phyloP scores from a whole-genome alignment of 2,888 invertebrate genomes.

The Conus canariensis region DNA sequence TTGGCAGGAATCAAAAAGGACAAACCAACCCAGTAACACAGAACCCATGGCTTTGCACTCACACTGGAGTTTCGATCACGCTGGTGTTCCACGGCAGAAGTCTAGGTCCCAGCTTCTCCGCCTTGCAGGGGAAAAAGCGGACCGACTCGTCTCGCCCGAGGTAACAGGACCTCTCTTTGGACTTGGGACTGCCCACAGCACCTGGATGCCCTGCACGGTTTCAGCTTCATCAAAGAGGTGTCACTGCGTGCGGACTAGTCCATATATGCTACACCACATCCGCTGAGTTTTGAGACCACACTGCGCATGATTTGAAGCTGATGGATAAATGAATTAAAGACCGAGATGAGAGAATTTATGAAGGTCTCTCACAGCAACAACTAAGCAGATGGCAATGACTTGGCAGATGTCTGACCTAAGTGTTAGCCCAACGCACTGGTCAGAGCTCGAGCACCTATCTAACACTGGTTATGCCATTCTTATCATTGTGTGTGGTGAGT shows the following conservation, averaged over 20 bases:
- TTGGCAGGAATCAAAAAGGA: not conserved
- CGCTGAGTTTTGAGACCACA: not conserved
- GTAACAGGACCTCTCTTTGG: not conserved
- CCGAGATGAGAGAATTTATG: no score
- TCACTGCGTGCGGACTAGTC: no score
- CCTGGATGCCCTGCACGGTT: not conserved
- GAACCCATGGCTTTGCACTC: not conserved
- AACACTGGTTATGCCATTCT: no score
- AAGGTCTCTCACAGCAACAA: no score
- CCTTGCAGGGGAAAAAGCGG: not conserved
- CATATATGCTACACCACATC: not conserved
- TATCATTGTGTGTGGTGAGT: not conserved
- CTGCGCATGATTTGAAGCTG: no score
- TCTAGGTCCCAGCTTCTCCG: not conserved
- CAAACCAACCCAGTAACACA: not conserved
- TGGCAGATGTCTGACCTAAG: no score
- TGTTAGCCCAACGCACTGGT: not conserved
- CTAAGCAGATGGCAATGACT: no score
- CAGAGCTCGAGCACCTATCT: not conserved
- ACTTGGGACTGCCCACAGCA: not conserved
- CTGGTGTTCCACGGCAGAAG: not conserved
- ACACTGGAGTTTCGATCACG: not conserved
- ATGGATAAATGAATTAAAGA: no score
- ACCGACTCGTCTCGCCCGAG: not conserved
- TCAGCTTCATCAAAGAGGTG: no score